Evolutionary conservation across 92 coral and sea anemone genomes (phyloP), one percentile per base, ranked within the genome.

Genomic region (Chrysogorgia sp.): DNA sequence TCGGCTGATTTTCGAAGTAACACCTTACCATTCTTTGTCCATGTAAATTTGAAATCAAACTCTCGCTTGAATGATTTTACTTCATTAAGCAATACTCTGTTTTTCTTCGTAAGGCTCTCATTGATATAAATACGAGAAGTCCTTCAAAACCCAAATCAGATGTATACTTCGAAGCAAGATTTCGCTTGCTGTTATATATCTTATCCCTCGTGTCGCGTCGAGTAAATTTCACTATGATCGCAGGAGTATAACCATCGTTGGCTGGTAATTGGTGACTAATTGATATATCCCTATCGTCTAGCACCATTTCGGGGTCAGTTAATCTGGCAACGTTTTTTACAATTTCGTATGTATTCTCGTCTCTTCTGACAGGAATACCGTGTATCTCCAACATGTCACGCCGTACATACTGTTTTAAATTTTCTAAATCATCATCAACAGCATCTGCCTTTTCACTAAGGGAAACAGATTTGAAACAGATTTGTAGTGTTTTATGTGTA

Each of bases 21-120:
- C 20, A 52, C 20, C 17, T 57, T 76, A 15, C 74, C 82, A 30
- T 76, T 50, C 56, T 61, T 76, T 9, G 82, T 76, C 82, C 74
- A 76, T 1, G 32, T 58, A 59, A 60, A 76, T 15, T 60, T 58
- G 30, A 31, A 76, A 10, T 59, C 48, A 32, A 49, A 24, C 17
- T 76, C 34, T 21, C 50, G 35, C 21, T 60, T 76, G 72, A 76
- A 76, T 1, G 69, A 22, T 32, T 76, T 76, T 6, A 60, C 56
- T 58, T 33, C 53, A n/a, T 29, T 49, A 12, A 58, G 56, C 35
- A 76, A 20, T 13, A 32, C 74, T 24, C 82, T 14, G 23, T 25
- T 20, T 31, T 76, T n/a, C 23, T 37, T 7, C 15, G 82, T 60
- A 7, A 76, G 20, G 47, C 82, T 61, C 31, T 76, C 59, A 31